Conservation (phyloP, 1,140 invertebrate genomes). For the Euwallacea similis region DNA sequence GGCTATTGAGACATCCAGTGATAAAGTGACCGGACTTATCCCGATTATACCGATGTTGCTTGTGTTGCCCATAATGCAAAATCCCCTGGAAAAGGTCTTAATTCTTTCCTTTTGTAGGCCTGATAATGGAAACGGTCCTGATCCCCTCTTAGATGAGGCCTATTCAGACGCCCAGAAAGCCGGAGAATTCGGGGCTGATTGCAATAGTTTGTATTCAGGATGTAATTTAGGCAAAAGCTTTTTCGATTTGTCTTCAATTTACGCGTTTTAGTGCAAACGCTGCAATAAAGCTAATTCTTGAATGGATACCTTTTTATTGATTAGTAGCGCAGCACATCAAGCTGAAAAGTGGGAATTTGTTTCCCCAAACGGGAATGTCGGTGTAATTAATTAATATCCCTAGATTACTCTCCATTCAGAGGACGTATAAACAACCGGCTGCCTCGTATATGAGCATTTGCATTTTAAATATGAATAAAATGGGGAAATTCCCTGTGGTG, state of each 20-base stretch:
- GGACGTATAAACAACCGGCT: no score
- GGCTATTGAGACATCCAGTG: no score
- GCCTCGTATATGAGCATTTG: no score
- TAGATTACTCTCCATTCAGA: no score
- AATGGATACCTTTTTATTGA: background rate
- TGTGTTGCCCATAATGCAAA: no score
- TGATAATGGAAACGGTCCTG: slow-evolving; percentile 43
- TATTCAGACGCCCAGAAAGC: slow-evolving; percentile 59
- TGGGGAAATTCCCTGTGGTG: no score
- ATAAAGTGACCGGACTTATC: no score
- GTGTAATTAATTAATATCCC: no score
- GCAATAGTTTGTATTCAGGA: slow-evolving; percentile 55
- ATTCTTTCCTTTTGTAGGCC: slow-evolving; percentile 37
- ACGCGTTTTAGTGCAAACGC: background rate
- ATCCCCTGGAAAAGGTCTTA: no score
- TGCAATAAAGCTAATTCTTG: background rate
- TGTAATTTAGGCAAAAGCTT: slow-evolving; percentile 58
- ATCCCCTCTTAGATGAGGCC: slow-evolving; percentile 43
- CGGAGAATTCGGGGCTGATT: slow-evolving; percentile 60
- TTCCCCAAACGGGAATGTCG: no score
- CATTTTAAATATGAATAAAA: no score
- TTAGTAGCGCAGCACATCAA: background rate
- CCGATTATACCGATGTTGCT: no score
- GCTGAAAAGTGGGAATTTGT: background rate
- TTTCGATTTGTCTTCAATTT: slow-evolving; percentile 54